Evolutionary conservation across 2,113 vertebrate species (phyloP).

Genomic region (Hucho hucho): DNA sequence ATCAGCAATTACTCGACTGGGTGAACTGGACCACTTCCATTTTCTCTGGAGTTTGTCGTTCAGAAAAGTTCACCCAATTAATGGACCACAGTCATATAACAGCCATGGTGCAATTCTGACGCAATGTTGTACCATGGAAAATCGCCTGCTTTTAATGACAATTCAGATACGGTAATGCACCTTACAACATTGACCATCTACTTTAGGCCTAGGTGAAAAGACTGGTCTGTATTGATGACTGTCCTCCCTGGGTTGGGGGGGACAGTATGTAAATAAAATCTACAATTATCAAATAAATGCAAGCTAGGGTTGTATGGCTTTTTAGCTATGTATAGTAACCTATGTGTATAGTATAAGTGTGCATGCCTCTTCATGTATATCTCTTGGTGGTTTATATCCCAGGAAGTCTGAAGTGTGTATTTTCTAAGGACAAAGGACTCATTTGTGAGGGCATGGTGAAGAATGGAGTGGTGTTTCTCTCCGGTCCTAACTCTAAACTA

Average conservation of each 20-base stretch:
- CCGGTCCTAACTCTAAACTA: slow-evolving; percentile 45
- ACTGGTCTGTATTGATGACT: too few species aligned
- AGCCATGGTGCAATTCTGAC: slow-evolving; percentile 4
- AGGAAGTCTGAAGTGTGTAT: slow-evolving; percentile 18
- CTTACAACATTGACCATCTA: too few species aligned
- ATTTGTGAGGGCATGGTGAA: slow-evolving; percentile 47
- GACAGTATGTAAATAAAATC: too few species aligned
- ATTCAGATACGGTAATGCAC: too few species aligned
- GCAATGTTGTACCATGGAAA: slow-evolving; percentile 23
- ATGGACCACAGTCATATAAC: too few species aligned
- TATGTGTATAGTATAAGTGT: not conserved
- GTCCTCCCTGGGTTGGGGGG: not conserved
- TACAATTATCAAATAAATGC: too few species aligned
- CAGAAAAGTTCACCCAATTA: not conserved
- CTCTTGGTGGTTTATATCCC: slow-evolving; percentile 10
- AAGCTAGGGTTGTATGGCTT: slow-evolving; percentile 22
- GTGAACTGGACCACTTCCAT: slow-evolving; percentile 9
- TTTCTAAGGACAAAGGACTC: slow-evolving; percentile 49
- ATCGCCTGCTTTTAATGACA: too few species aligned
- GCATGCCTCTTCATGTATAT: slow-evolving; percentile 26
- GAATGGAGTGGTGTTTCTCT: slow-evolving; percentile 59
- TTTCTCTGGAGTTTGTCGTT: not conserved
- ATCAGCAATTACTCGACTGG: slow-evolving; percentile 49
- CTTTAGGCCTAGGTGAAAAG: too few species aligned
- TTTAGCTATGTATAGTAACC: not conserved